phyloP scores from a whole-genome alignment of 2,888 invertebrate species.

The Hirtodrosophila confusa region DNA sequence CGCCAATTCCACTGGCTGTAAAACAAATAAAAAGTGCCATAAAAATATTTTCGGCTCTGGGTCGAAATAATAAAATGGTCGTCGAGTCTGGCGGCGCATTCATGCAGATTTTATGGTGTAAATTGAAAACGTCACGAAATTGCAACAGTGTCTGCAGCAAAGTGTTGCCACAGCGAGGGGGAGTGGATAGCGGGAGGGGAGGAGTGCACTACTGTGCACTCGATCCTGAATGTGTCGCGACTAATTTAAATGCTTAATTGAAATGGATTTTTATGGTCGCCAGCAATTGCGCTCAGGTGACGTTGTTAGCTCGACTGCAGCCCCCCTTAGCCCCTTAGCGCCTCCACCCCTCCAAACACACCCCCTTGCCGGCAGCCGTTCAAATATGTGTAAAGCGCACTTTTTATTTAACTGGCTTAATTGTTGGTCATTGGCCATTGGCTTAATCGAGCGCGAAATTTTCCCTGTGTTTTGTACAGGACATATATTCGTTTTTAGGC shows the following conservation, averaged over 20 bases:
- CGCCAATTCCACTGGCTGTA: conserved; percentile 41
- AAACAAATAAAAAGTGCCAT: conserved; percentile 65
- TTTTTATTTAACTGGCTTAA: conserved; percentile 79
- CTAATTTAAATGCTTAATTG: conserved; percentile 82
- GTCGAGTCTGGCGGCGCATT: conserved; percentile 57
- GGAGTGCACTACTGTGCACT: too few relatives aligned
- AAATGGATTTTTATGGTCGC: conserved; percentile 79
- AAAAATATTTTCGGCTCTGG: conserved; percentile 71
- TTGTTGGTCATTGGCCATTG: conserved; percentile 61
- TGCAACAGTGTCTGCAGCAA: conserved; percentile 70
- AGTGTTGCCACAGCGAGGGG: conserved; percentile 33
- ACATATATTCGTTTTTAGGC: conserved; percentile 27
- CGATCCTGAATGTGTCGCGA: conserved; percentile 73
- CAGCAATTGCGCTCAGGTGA: conserved; percentile 58
- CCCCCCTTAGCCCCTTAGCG: neutral
- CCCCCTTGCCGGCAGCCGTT: conserved; percentile 9
- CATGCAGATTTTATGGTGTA: conserved; percentile 78
- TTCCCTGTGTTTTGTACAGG: conserved; percentile 15
- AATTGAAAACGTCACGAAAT: conserved; percentile 81
- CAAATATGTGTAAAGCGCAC: conserved; percentile 74
- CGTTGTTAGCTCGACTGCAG: conserved; percentile 26
- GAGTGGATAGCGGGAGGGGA: too few relatives aligned
- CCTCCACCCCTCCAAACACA: neutral
- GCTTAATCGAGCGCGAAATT: conserved; percentile 73
- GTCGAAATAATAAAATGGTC: conserved; percentile 66